Percentiles rank a stretch among this genome's conserved stretches.
Conservation (phyloP, 2,113 vertebrate genomes). For the Ailurus styani region DNA sequence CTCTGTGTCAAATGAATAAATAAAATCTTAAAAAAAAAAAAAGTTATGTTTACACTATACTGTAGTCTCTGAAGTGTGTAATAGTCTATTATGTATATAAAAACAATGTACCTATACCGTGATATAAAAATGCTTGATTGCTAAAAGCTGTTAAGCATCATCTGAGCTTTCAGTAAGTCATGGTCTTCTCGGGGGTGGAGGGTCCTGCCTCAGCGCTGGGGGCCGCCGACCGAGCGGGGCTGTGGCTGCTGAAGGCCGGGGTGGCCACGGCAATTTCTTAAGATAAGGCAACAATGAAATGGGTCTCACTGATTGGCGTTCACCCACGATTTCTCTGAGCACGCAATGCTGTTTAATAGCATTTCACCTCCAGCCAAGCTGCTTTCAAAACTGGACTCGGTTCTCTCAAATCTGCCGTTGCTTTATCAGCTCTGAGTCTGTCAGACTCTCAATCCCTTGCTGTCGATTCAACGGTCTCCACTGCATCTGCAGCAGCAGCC, state of each 20-base stretch:
- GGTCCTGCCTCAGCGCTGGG: background rate
- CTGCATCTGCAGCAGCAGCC: background rate
- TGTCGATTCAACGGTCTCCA: background rate
- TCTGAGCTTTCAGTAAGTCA: background rate
- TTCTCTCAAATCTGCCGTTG: background rate
- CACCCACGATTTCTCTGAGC: background rate
- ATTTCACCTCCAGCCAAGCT: background rate
- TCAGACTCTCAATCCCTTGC: background rate
- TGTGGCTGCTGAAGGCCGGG: background rate
- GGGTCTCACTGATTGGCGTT: background rate
- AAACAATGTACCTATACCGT: background rate
- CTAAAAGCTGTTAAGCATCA: background rate
- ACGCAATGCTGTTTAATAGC: background rate
- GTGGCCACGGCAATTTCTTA: fast-evolving
- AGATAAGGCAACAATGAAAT: background rate
- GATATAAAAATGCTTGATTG: background rate
- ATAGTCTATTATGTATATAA: background rate
- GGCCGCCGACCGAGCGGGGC: background rate
- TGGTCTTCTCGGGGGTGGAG: background rate
- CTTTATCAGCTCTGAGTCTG: background rate
- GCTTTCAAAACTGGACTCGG: background rate
- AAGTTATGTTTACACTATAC: background rate
- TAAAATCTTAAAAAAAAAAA: too few species aligned
- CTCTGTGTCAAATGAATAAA: too few species aligned
- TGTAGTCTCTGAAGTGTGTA: background rate